Base-by-base conservation (phyloP, 92 coral and sea anemone species). In the Epizoanthus rinbou region DNA sequence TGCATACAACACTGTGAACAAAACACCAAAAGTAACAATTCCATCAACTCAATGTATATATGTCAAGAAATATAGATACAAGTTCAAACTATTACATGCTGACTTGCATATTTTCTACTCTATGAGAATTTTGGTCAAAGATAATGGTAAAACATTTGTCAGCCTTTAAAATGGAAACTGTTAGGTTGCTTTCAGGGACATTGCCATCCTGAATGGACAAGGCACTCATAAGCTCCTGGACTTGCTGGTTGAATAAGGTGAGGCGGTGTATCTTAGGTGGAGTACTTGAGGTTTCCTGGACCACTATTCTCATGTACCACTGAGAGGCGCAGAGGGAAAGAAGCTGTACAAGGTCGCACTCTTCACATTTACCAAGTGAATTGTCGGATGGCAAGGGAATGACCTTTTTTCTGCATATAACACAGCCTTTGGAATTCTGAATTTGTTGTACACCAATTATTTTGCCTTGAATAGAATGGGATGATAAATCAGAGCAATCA, bases 361-460 rank as follows among this genome's bases (percentile, higher is more conserved):
- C 64, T 57, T 87, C 79, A 59, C 88, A 84, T 89, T 85, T 60
- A 64, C 86, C 81, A 25, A 85, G 75, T 72, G 64, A 74, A 19
- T 73, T 75, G 80, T 84, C 84, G 84, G 74, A 86, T 72, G 86
- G 66, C 52, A 47, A 64, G 65, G 85, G 86, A 70, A 64, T 39
- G 64, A 84, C 91, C 57, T 70, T 70, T 62, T 72, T 84, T 63
- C 81, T 88, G 83, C 91, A 84, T n/a, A 57, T 60, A 3, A 71
- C 72, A 69, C 91, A 85, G 82, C 84, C 76, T 58, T 63, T 73
- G n/a, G 85, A 80, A 57, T 85, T 85, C 28, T 69, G 81, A 71
- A 81, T 24, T 74, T 89, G 89, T 66, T 64, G 89, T 39, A 89
- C 74, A 71, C 89, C 87, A 72, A 89, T 89, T 58, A 89, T 85